Conservation (phyloP, 92 coral and sea anemone species). For the Phenganax marumi region DNA sequence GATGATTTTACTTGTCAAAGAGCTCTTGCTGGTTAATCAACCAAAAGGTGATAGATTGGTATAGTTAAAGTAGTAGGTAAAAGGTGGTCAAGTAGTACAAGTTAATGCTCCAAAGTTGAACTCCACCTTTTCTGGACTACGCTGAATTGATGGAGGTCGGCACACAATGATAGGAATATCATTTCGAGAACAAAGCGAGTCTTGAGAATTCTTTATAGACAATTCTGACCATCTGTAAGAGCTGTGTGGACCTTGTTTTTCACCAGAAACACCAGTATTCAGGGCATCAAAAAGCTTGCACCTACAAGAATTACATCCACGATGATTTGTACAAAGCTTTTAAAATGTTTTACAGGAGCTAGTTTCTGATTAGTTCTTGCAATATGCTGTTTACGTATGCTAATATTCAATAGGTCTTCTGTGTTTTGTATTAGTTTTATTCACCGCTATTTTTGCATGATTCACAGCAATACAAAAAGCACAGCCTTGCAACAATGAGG, state of each 20-base stretch:
- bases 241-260: conserved; percentile 1
- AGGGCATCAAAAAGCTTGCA: conserved; percentile 67
- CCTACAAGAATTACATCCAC: conserved; percentile 36
- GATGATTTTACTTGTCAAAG: too few species aligned
- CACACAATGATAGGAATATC: background rate
- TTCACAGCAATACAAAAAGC: too few species aligned
- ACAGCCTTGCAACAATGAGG: too few species aligned
- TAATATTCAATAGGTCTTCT: too few species aligned
- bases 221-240: conserved; percentile 25
- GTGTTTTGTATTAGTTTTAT: too few species aligned
- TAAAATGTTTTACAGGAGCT: too few species aligned
- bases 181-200: background rate
- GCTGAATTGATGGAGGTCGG: background rate
- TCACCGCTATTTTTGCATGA: too few species aligned
- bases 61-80: background rate
- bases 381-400: too few species aligned
- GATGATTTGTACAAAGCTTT: too few species aligned
- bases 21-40: too few species aligned
- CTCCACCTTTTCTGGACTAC: background rate
- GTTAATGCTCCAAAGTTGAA: background rate
- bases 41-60: too few species aligned
- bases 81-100: background rate
- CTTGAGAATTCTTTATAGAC: conserved; percentile 1
- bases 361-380: too few species aligned
- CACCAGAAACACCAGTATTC: conserved; percentile 47